phyloP scores from a whole-genome alignment of 2,888 invertebrate species.

The Cheilosia vulpina region DNA sequence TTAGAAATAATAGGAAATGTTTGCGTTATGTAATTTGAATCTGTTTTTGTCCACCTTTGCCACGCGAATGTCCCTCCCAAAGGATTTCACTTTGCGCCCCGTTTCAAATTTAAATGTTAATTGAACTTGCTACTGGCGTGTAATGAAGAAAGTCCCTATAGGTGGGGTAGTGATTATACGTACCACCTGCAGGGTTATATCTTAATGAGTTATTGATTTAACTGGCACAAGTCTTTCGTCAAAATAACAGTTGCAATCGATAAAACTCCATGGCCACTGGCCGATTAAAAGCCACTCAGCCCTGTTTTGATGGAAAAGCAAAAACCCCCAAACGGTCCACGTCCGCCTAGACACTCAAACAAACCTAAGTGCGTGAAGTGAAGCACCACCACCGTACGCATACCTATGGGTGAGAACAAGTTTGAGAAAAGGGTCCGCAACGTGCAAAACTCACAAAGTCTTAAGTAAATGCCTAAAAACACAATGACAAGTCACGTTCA shows the following conservation, averaged over 20 bases:
- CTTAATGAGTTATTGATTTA: too few relatives aligned
- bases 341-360: constrained; percentile 43
- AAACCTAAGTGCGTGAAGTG: constrained; percentile 56
- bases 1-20: constrained; percentile 50
- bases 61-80: constrained; percentile 1
- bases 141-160: background rate
- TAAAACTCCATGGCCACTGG: too few relatives aligned
- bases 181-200: background rate
- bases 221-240: too few relatives aligned
- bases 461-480: constrained; percentile 70
- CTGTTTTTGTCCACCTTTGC: background rate
- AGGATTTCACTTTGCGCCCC: constrained; percentile 1
- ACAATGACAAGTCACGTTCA: constrained; percentile 74
- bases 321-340: constrained; percentile 22
- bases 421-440: constrained; percentile 63
- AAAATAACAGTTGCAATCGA: too few relatives aligned
- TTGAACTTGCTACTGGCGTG: constrained; percentile 35
- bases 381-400: constrained; percentile 33
- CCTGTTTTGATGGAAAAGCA: background rate
- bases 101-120: constrained; percentile 39
- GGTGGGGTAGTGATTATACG: too few relatives aligned
- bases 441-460: constrained; percentile 66
- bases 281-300: constrained; percentile 63
- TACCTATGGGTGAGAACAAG: constrained; percentile 4
- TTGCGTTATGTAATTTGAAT: constrained; percentile 56